Base-by-base conservation (phyloP, 2,113 vertebrate genomes). In the Tyrannus savana region DNA sequence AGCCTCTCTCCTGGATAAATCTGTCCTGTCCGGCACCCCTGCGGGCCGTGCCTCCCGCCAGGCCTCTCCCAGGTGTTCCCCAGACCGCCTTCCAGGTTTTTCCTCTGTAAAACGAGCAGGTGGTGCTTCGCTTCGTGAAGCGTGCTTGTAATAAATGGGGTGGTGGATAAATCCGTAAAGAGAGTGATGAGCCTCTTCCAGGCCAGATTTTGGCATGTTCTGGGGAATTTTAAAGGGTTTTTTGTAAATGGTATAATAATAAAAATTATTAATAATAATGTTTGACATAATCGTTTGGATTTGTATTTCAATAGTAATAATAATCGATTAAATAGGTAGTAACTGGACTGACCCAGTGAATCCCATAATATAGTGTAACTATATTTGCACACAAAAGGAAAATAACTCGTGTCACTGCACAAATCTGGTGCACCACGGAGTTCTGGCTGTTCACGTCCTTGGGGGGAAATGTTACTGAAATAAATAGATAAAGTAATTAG, bases 1-100 rank as follows among this genome's bases (percentile, higher is more conserved):
- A 25, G 2, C 12, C 23, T 6, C 7, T 2, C 9, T 23, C 22
- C 11, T 35, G 12, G 21, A 2, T 7, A 1, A 2, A 3, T 6
- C 21, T 6, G 7, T 19, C 33, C 39, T 15, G 28, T n/a, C 9
- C 13, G 37, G 30, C 63, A 6, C 14, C 15, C 41, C 10, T 6
- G 33, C 6, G 12, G 27, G 5, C 22, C 7, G 41, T 49, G 30
- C 21, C 16, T 13, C n/a, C 5, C 44, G 12, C 21, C 3, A 23
- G 56, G 24, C 14, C 49, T 50, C 24, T 27, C 7, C 49, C 24
- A 27, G 2, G 47, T 13, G 24, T 49, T 24, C 47, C 23, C 47
- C 13, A 49, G 31, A 7, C 53, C 53, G 13, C 2, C 50, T 33
- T 41, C 39, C 39, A 41, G 39, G 39, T 41, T 41, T 41, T 41